Evolutionary conservation across 2,888 invertebrate genomes (phyloP), one percentile per base, ranked within the genome.

Genomic region (Ichneumoninae sp.): DNA sequence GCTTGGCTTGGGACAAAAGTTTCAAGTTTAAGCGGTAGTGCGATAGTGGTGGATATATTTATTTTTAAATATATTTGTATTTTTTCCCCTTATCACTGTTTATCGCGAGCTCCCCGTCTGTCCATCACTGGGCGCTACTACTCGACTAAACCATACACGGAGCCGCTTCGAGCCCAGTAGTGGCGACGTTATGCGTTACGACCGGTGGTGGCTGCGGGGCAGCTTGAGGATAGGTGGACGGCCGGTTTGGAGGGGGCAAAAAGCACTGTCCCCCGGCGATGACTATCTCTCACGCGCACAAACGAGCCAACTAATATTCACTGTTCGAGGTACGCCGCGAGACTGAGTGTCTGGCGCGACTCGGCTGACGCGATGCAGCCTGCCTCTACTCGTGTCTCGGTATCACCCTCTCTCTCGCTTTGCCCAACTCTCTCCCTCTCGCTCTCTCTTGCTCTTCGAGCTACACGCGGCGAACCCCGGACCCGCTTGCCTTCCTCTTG

Each of bases 321-420:
- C 88, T 85, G 88, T 82, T 78, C 81, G 87, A 91, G 88, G 90
- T 91, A 88, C 90, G 88, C 91, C 91, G 90, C 93, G 93, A 93
- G 93, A 93, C 93, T 93, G 92, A 92, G 80, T 93, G 93, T 93
- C 93, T 93, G 89, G 89, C 88, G 57, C 74, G 89, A 89, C 87
- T 60, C 66, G 88, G 86, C 87, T 80, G 83, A 81, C 83, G 85
- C 87, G 85, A 86, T 85, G 87, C 88, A 88, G 88, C 89, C 90
- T 50, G 73, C 68, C 74, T 75, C 57, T 68, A 74, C 70, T 69
- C 63, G 69, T 63, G 63, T 33, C 68, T 47, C 75, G 60, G n/a
- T 26, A 3, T 65, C 47, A 19, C 63, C 50, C 36, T 66, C 44
- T 65, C 68, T 66, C 73, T 74, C 57, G 60, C 76, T 77, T 52